A percentile compares a stretch with the other conserved stretches of the same genome.
phyloP scores from a whole-genome alignment of 2,113 vertebrate species.

The Scolopax mira region DNA sequence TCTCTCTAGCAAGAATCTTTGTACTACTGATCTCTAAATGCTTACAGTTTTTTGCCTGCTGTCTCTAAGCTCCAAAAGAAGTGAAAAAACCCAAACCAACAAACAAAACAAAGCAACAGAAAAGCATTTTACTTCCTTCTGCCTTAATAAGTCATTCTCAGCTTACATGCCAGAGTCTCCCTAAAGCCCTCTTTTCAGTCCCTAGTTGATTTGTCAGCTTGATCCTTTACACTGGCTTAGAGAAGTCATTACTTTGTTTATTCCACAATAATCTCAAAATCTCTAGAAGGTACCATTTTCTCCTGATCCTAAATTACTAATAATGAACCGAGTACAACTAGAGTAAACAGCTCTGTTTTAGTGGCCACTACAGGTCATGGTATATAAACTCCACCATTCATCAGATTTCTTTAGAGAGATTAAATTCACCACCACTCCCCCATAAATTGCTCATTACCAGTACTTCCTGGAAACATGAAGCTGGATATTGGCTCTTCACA shows the following conservation, averaged over 20 bases:
- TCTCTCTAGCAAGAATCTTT: neutral
- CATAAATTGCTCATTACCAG: neutral
- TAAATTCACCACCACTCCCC: neutral
- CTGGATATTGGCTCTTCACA: neutral
- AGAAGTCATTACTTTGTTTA: neutral
- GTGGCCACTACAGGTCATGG: neutral
- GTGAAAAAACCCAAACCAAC: neutral
- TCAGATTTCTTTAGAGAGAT: neutral
- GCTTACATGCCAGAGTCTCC: neutral
- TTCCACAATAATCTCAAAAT: neutral
- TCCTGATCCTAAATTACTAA: neutral
- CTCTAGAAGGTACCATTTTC: neutral
- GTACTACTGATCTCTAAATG: neutral
- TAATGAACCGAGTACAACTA: neutral
- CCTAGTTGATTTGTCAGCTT: neutral
- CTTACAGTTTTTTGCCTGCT: neutral
- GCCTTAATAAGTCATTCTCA: neutral
- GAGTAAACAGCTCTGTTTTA: neutral
- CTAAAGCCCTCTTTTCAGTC: neutral
- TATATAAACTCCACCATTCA: neutral
- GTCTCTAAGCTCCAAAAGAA: neutral
- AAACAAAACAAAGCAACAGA: neutral
- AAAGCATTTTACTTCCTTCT: neutral
- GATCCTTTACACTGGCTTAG: neutral
- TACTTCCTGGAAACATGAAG: neutral